These are phyloP conservation scores for Pseudomyrmex dendroicus DNA, from an alignment of 1,140 invertebrate species.

Conservation along the genomic window DNA sequence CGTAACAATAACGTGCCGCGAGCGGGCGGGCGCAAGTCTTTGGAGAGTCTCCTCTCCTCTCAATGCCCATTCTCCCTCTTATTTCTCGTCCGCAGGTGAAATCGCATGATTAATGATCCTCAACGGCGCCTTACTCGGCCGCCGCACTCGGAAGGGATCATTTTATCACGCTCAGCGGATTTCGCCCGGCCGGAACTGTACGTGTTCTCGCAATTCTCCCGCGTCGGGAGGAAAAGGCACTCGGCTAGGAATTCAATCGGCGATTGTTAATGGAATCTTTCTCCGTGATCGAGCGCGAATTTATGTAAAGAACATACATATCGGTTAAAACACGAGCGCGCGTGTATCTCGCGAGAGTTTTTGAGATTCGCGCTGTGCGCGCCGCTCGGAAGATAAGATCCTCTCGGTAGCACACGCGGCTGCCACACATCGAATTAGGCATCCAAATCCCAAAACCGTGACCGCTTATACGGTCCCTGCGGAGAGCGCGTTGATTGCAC, in stretches of 20 bases:
- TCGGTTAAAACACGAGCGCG: not conserved
- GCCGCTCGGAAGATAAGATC: not conserved
- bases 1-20: constrained; percentile 66
- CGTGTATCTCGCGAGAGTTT: not conserved
- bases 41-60: constrained; percentile 46
- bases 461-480: constrained; percentile 55
- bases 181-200: constrained; percentile 27
- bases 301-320: no score
- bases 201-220: constrained; percentile 43
- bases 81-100: constrained; percentile 66
- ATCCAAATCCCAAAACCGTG: not conserved
- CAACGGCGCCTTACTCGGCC: constrained; percentile 38
- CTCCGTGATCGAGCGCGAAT: no score
- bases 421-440: not conserved
- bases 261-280: not conserved
- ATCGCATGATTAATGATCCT: constrained; percentile 74
- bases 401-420: no score
- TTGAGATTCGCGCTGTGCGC: not conserved
- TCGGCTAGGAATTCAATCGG: constrained; percentile 39
- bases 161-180: constrained; percentile 66
- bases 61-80: constrained; percentile 41
- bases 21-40: constrained; percentile 25
- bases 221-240: constrained; percentile 21
- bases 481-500: constrained; percentile 65
- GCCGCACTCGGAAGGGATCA: constrained; percentile 59